phyloP scores from a whole-genome alignment of 2,113 vertebrate species.

The Crotalus viridis region DNA sequence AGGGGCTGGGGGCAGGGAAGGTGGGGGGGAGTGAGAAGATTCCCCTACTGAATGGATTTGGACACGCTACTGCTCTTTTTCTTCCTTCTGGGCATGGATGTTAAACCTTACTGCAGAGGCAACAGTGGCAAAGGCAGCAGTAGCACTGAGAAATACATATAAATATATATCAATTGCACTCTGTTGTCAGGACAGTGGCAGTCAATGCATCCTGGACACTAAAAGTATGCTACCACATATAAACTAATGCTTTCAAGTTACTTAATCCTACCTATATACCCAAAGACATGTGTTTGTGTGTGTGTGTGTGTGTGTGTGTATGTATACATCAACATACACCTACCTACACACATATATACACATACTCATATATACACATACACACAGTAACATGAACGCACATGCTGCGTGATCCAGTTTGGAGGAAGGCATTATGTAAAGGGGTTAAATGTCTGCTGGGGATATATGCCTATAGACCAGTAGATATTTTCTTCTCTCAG shows the following conservation, averaged over 20 bases:
- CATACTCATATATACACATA: constrained; percentile 17
- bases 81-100: constrained; percentile 57
- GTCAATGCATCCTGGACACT: constrained; percentile 67
- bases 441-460: constrained; percentile 67
- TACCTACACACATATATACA: constrained; percentile 22
- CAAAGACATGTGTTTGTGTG: constrained; percentile 10
- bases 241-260: constrained; percentile 66
- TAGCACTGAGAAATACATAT: constrained; percentile 29
- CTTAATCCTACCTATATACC: constrained; percentile 60
- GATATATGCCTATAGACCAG: constrained; percentile 63
- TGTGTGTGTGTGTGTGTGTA: not conserved
- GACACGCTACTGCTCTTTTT: constrained; percentile 65
- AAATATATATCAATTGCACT: constrained; percentile 61
- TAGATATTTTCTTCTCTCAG: constrained; percentile 66
- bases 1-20: constrained; percentile 30
- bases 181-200: constrained; percentile 67
- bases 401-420: constrained; percentile 62
- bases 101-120: constrained; percentile 59
- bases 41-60: constrained; percentile 62
- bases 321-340: not conserved
- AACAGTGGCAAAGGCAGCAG: constrained; percentile 24
- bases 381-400: constrained; percentile 45
- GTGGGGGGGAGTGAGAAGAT: constrained; percentile 39
- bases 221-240: constrained; percentile 64
- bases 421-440: constrained; percentile 60